Base-by-base conservation (phyloP, 2,113 vertebrate genomes). In the Datnioides undecimradiatus region DNA sequence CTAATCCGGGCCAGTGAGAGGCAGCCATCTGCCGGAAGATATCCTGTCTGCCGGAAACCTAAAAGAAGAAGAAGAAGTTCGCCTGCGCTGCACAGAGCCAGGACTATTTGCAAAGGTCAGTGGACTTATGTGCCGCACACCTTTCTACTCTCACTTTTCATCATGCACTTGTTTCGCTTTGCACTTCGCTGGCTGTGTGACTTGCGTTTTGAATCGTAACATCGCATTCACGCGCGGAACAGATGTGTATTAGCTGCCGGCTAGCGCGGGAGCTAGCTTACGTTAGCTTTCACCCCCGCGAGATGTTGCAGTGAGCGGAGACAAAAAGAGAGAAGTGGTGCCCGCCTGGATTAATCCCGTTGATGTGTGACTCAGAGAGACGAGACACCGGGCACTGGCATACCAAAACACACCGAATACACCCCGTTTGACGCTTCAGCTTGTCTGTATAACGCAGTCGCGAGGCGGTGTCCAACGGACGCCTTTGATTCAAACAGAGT, bases 91-190 rank as follows among this genome's bases (percentile, higher is more conserved):
- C 77, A 79, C 70, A 62, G 83, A 83, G 74, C 81, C 82, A 51
- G 77, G 85, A 82, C 69, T 58, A 49, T 90, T 73, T 84, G 81
- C 84, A 84, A 93, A 94, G 94, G 93, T 94, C 92, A 93, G 93
- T 93, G 3, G 57, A 62, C 57, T 66, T 74, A 59, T 55, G 72
- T 33, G 19, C 41, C 21, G 10, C 27, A 48, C 29, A 57, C 52
- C 13, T 48, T 5, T 16, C 16, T 33, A 1, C 43, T 59, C 2
- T 52, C 29, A 25, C 55, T 83, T 81, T 80, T 17, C 40, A 2
- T 0, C 16, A 17, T 82, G 78, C 80, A 73, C 17, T 27, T 33
- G 25, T 80, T 70, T 74, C 69, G 36, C 0, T 76, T 57, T 76
- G 43, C 16, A 4, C 68, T 46, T 9, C 1, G 13, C 13, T 21